Conservation (phyloP, 1,140 invertebrate genomes). For the Chymomyza costata region DNA sequence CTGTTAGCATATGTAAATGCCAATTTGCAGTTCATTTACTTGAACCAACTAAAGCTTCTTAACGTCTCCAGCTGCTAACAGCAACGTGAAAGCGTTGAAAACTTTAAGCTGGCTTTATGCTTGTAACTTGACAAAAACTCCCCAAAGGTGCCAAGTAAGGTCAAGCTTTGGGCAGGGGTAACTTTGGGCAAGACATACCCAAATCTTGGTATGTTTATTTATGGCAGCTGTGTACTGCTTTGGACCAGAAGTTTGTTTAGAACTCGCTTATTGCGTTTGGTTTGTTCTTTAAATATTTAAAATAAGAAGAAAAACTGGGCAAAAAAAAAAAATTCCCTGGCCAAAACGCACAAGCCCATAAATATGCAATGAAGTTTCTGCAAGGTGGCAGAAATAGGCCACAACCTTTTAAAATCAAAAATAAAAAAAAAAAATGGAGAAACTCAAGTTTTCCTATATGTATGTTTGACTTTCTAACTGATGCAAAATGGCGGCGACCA, state of each 20-base stretch:
- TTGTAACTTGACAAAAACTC: conserved; percentile 14
- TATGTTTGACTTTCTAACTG: conserved; percentile 63
- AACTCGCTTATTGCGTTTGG: conserved; percentile 20
- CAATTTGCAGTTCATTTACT: conserved; percentile 33
- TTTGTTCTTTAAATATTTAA: conserved; percentile 64
- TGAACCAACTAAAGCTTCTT: not conserved
- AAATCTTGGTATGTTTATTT: no score
- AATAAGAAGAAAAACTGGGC: no score
- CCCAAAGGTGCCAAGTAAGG: no score
- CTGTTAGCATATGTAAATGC: conserved; percentile 2
- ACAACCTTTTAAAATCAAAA: conserved; percentile 35
- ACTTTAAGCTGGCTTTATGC: conserved; percentile 11
- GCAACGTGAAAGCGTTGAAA: not conserved
- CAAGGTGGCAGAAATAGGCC: conserved; percentile 5
- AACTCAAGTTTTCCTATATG: no score
- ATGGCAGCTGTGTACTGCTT: conserved; percentile 53
- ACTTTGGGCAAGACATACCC: no score
- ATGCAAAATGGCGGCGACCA: conserved; percentile 28
- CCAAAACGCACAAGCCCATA: conserved; percentile 41
- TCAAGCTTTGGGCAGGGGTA: no score
- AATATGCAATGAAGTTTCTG: conserved; percentile 59
- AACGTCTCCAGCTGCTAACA: not conserved
- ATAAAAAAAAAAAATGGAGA: no score
- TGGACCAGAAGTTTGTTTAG: conserved; percentile 2
- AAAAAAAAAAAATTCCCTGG: no score